These are phyloP conservation scores for Staurois parvus DNA, from an alignment of 2,797 vertebrate species.

Conservation along the genomic window DNA sequence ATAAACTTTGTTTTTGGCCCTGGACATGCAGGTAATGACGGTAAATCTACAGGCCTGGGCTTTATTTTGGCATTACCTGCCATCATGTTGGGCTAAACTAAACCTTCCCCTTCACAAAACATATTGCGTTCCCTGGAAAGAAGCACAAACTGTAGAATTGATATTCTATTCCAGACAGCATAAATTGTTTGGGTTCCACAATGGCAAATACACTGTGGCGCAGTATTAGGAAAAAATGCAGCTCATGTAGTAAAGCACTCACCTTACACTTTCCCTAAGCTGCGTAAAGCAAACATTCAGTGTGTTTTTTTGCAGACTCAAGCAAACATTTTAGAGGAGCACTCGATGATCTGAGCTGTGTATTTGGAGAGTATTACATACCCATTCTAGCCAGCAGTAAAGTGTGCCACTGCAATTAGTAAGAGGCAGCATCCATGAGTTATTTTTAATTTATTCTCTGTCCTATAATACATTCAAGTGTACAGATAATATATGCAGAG, in stretches of 20 bases:
- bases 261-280: constrained; percentile 27
- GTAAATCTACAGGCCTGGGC: too few relatives aligned
- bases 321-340: constrained; percentile 40
- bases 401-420: constrained; percentile 26
- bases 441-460: constrained; percentile 34
- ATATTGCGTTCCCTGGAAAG: too few relatives aligned
- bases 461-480: constrained; percentile 35
- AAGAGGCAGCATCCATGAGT: constrained; percentile 2
- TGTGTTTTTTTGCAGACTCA: constrained; percentile 30
- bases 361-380: constrained; percentile 29
- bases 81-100: too few relatives aligned
- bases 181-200: too few relatives aligned
- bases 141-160: too few relatives aligned
- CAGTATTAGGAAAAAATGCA: neutral
- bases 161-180: too few relatives aligned
- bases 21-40: too few relatives aligned
- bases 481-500: constrained; percentile 42
- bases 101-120: too few relatives aligned
- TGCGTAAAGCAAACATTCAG: constrained; percentile 31
- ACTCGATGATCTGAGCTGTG: constrained; percentile 35
- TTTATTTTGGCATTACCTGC: too few relatives aligned
- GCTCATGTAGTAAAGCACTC: constrained; percentile 1
- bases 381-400: constrained; percentile 17
- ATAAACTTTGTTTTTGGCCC: too few relatives aligned
- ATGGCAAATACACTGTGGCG: too few relatives aligned